Base-by-base conservation (phyloP, 2,113 vertebrate species). In the Gnathonemus longibarbis region DNA sequence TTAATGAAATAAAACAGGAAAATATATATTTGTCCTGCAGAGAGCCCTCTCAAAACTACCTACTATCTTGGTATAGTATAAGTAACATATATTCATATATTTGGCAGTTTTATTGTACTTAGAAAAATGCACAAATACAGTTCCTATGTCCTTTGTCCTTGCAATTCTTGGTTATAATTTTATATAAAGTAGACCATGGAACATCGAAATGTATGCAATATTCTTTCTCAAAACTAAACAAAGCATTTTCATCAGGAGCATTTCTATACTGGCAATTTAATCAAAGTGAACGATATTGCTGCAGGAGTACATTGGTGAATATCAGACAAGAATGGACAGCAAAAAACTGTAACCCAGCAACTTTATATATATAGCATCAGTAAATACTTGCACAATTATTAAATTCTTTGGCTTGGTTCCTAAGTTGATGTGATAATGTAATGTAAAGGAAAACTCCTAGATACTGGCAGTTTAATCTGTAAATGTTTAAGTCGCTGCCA, bases 161-260 rank as follows among this genome's bases (percentile, higher is more conserved):
- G 52, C 52, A 53, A 53, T 53, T 5, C 62, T 70, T 70, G 62
- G 24, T 31, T 70, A 70, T 83, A 24, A 19, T 89, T 74, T 83
- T 27, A 89, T 31, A n/a, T 13, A 84, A 42, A 83, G 77, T 46
- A 35, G 8, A 42, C 89, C 35, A 77, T 90, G 80, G 85, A 90
- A 90, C 66, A 90, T 84, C 17, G 39, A 86, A 48, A 53, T 86
- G 85, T 85, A 90, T 31, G 50, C 50, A 89, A 91, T 83, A 70
- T 89, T 85, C 90, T 90, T 89, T 77, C 90, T 80, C 86, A 83
- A 46, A 53, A 35, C 83, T 39, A n/a, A 1, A 62, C 88, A 88
- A 90, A 85, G 49, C 66, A 90, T 90, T 90, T 90, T 90, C 86
- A 87, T 80, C 49, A 90, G 50, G 1, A 52, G 50, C 15, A 52